These are phyloP conservation scores for Bugula neritina DNA, from an alignment of 2,888 invertebrate species.

Conservation along the genomic window DNA sequence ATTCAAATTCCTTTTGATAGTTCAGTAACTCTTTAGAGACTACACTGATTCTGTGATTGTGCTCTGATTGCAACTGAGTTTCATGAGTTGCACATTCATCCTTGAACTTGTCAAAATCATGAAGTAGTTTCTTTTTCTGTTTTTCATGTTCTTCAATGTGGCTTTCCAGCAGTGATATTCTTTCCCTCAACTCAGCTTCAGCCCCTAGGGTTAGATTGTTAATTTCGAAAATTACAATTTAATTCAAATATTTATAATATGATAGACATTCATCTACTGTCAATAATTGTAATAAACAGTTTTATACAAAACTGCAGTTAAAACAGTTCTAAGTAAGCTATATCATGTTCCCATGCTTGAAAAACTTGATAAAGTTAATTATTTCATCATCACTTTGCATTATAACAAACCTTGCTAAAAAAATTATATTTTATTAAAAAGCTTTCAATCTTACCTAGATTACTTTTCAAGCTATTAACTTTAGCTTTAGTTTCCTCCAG, in stretches of 20 bases:
- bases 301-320: no score
- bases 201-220: slow-evolving; percentile 23
- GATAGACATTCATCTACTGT: no score
- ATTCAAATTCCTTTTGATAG: slow-evolving; percentile 46
- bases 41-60: slow-evolving; percentile 41
- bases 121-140: slow-evolving; percentile 37
- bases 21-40: slow-evolving; percentile 45
- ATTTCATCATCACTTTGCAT: no score
- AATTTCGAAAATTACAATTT: no score
- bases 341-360: no score
- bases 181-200: slow-evolving; percentile 36
- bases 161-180: slow-evolving; percentile 39
- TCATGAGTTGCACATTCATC: slow-evolving; percentile 39
- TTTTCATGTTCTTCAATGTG: slow-evolving; percentile 38
- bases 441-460: slow-evolving; percentile 29
- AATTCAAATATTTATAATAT: no score
- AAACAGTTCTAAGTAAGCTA: no score
- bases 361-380: no score
- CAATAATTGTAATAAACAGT: no score
- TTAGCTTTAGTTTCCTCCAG: slow-evolving; percentile 47
- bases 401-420: no score
- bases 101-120: slow-evolving; percentile 41
- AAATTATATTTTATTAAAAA: no score
- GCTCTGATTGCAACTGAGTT: slow-evolving; percentile 38
- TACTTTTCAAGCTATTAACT: slow-evolving; percentile 38